Evolutionary conservation across 2,888 invertebrate species (phyloP).

Genomic region (Mactromeris polynyma): DNA sequence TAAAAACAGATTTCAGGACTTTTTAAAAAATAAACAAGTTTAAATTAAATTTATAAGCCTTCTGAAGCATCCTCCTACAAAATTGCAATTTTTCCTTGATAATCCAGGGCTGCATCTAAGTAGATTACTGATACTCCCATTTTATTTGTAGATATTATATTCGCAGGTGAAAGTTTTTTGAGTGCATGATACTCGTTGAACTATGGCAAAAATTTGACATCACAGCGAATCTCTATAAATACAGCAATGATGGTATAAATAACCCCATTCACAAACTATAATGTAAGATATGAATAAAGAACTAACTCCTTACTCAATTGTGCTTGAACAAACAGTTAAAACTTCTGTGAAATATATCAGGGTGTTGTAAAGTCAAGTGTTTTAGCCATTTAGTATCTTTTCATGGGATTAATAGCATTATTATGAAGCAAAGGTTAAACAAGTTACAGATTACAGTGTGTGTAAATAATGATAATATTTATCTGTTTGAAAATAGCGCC

Average conservation of each 20-base stretch:
- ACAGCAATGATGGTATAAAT: neutral
- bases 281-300: neutral
- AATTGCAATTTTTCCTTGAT: neutral
- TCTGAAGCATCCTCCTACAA: neutral
- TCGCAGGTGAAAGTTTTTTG: neutral
- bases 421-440: neutral
- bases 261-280: neutral
- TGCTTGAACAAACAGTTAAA: neutral
- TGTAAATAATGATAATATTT: constrained; percentile 1
- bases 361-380: constrained; percentile 1
- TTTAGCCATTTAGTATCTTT: neutral
- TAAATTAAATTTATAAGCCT: neutral
- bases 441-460: neutral
- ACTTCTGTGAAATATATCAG: neutral
- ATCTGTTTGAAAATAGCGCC: neutral
- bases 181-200: neutral
- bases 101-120: neutral
- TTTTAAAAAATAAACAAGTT: no score
- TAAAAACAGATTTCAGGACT: no score
- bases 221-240: neutral
- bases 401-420: neutral
- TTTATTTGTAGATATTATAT: neutral
- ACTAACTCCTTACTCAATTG: neutral
- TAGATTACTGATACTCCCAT: neutral
- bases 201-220: neutral